These are phyloP conservation scores for Erynnis tages DNA, from an alignment of 2,888 invertebrate genomes.

Conservation along the genomic window DNA sequence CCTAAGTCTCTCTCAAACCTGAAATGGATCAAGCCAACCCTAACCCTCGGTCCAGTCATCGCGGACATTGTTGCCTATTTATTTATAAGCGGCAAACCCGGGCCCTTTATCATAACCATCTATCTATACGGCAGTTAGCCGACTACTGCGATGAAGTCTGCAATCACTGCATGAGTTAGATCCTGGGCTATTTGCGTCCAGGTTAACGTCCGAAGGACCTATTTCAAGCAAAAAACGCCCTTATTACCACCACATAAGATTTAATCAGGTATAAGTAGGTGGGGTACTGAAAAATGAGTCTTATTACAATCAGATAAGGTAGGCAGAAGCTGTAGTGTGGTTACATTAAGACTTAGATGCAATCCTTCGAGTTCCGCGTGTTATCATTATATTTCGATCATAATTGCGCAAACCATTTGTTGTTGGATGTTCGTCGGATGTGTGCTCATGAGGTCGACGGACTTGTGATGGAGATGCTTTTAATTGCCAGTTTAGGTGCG, in stretches of 20 bases:
- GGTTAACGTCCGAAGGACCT: slow-evolving; percentile 25
- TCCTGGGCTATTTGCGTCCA: slow-evolving; percentile 34
- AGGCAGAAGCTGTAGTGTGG: not conserved
- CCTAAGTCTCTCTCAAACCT: no score
- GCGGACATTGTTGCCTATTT: slow-evolving; percentile 17
- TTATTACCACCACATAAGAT: slow-evolving; percentile 14
- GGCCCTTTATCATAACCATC: slow-evolving; percentile 32
- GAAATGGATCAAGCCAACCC: no score
- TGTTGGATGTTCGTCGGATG: slow-evolving; percentile 20
- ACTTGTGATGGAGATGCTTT: slow-evolving; percentile 9
- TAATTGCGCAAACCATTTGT: slow-evolving; percentile 33
- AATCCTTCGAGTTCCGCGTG: slow-evolving; percentile 32
- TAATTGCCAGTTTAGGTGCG: no score
- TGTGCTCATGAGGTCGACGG: slow-evolving; percentile 11
- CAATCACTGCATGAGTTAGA: slow-evolving; percentile 40
- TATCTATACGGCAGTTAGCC: slow-evolving; percentile 35
- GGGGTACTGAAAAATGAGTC: slow-evolving; percentile 16
- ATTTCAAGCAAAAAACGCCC: slow-evolving; percentile 10
- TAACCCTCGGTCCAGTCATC: slow-evolving; percentile 1
- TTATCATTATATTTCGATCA: slow-evolving; percentile 35
- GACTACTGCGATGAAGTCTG: slow-evolving; percentile 39
- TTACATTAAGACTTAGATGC: slow-evolving; percentile 19
- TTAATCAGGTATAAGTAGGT: no score
- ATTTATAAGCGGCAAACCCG: slow-evolving; percentile 18
- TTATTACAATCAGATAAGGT: slow-evolving; percentile 20